Evolutionary conservation across 2,888 invertebrate species (phyloP).

Genomic region (Meandrusa payeni): DNA sequence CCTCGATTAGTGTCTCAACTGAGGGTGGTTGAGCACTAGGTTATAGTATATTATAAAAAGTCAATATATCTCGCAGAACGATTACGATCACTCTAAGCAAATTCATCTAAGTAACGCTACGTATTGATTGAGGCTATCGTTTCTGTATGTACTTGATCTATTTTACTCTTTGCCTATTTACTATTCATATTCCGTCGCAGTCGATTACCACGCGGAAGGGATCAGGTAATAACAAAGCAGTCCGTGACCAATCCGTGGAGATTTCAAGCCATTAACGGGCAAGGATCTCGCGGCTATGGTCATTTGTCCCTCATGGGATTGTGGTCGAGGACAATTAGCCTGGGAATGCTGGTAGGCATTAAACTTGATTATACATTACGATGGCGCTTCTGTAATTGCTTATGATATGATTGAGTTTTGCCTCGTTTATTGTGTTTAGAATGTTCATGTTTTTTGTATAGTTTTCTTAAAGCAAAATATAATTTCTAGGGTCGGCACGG

Average conservation of each 20-base stretch:
- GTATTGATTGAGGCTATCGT: too few relatives aligned
- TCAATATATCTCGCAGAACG: too few relatives aligned
- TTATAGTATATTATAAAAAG: too few relatives aligned
- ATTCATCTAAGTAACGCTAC: too few relatives aligned
- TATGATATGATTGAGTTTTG: conserved; percentile 44
- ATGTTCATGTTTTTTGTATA: conserved; percentile 19
- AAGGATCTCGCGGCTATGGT: conserved; percentile 32
- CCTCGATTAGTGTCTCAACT: too few relatives aligned
- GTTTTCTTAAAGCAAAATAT: too few relatives aligned
- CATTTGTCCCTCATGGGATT: conserved; percentile 31
- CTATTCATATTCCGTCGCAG: conserved; percentile 38
- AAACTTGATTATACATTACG: conserved; percentile 39
- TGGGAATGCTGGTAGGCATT: conserved; percentile 43
- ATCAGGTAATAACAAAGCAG: conserved; percentile 40
- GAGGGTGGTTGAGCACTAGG: too few relatives aligned
- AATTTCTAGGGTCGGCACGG: too few relatives aligned
- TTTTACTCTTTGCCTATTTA: conserved; percentile 31
- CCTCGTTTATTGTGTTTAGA: conserved; percentile 29
- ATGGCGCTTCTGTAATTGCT: conserved; percentile 40
- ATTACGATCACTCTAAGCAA: too few relatives aligned
- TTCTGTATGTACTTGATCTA: not conserved
- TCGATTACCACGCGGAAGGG: conserved; percentile 44
- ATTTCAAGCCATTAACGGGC: conserved; percentile 43
- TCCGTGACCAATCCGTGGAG: conserved; percentile 45
- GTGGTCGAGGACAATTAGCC: conserved; percentile 39